A percentile compares a stretch with the other conserved stretches of the same genome.
Conservation (phyloP, 2,888 invertebrate genomes). For the Drosophila macrospina region DNA sequence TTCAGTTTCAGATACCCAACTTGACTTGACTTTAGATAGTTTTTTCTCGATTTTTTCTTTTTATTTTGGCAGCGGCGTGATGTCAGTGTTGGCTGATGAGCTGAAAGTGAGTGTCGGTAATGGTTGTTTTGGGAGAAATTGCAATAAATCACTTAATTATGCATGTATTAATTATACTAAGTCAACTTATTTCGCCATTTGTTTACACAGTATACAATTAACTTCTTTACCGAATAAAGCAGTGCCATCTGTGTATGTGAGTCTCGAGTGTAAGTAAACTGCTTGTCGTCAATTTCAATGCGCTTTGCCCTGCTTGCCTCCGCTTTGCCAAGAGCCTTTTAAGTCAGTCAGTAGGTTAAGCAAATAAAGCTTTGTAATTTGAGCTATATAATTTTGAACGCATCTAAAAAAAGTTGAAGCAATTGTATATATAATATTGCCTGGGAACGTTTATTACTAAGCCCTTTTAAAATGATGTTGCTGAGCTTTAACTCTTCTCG, state of each 20-base stretch:
- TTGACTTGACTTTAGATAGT: constrained; percentile 27
- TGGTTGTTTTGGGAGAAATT: constrained; percentile 40
- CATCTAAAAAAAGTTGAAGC: background rate
- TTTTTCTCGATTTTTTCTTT: constrained; percentile 2
- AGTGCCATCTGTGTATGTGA: background rate
- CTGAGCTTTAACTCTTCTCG: background rate
- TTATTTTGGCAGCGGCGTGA: constrained; percentile 34
- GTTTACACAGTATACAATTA: constrained; percentile 17
- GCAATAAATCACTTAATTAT: constrained; percentile 49
- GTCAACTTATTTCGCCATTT: constrained; percentile 12
- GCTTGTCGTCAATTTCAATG: no score
- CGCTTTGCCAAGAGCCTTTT: no score
- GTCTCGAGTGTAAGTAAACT: no score
- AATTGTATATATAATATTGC: background rate
- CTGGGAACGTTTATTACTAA: background rate
- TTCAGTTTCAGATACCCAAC: constrained; percentile 38
- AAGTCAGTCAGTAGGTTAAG: no score
- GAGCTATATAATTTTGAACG: background rate
- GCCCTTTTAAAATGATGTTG: background rate
- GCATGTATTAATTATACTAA: constrained; percentile 30
- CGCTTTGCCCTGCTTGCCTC: no score
- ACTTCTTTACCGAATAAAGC: background rate
- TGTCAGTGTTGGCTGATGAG: constrained; percentile 54
- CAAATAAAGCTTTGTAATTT: no score
- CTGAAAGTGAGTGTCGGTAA: constrained; percentile 39